A percentile compares a stretch with the other conserved stretches of the same genome.
Conservation (phyloP, 1,140 invertebrate genomes). For the Parasteatoda tepidariorum region DNA sequence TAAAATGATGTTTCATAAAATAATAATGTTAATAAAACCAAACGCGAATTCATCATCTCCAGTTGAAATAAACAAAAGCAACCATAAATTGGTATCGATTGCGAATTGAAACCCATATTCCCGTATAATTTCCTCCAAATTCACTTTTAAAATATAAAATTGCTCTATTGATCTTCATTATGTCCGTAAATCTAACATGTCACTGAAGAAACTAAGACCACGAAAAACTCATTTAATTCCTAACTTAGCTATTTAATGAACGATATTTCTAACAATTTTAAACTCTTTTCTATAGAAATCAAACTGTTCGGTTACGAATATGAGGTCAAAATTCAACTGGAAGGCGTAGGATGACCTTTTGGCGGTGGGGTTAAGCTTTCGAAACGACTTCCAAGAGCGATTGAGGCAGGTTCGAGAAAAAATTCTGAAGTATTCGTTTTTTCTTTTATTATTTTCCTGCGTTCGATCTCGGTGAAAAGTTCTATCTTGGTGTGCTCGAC, state of each 20-base stretch:
- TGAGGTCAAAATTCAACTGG: slow-evolving; percentile 39
- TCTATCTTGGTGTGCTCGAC: not conserved
- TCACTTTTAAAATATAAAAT: too few relatives aligned
- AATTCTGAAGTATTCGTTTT: not conserved
- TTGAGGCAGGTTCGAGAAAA: not conserved
- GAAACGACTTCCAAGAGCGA: slow-evolving; percentile 18
- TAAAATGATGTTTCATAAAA: too few relatives aligned
- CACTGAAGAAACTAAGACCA: too few relatives aligned
- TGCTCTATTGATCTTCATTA: too few relatives aligned
- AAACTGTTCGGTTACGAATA: not conserved
- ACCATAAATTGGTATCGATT: too few relatives aligned
- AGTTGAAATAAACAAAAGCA: too few relatives aligned
- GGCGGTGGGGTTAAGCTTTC: slow-evolving; percentile 25
- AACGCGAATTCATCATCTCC: too few relatives aligned
- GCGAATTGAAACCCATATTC: too few relatives aligned
- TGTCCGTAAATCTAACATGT: too few relatives aligned
- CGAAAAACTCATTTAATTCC: slow-evolving; percentile 6
- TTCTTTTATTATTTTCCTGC: slow-evolving; percentile 2
- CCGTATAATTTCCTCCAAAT: too few relatives aligned
- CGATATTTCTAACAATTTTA: not conserved
- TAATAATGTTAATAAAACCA: too few relatives aligned
- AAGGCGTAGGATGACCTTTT: slow-evolving; percentile 43
- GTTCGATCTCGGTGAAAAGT: slow-evolving; percentile 12
- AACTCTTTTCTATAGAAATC: not conserved
- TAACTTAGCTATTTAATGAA: not conserved